Evolutionary conservation across 2,797 vertebrate genomes (phyloP), one percentile per base, ranked within the genome.

Genomic region (Tangara arthus): DNA sequence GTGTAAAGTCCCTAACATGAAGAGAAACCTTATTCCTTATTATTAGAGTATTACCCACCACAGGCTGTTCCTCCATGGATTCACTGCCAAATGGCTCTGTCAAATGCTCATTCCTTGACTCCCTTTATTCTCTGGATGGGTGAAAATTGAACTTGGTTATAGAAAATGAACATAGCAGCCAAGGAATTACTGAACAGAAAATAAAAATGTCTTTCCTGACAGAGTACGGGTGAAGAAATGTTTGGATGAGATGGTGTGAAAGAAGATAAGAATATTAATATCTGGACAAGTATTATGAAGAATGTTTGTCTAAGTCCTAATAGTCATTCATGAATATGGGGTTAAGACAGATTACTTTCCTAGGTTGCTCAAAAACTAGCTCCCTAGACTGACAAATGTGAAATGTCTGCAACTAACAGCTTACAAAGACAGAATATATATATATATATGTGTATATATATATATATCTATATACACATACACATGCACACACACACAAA

Each of bases 401-500:
- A 83, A 87, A 63, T 28, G 5, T 23, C 11, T 52, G 24, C 42
- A 75, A 77, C 35, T n/a, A 69, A 60, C 50, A 61, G 6, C 3
- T 87, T 61, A 21, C 6, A 87, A 47, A 56, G 24, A 26, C 27
- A 68, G 46, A 47, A 6, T 8, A 28, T 5, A 10, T 3, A 37
- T 14, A 5, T 8, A 14, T 11, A 15, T 8, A 10, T 35, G n/a
- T n/a, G n/a, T 3, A 37, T 14, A 5, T 8, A 9, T 12, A 9
- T 24, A 19, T 8, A 13, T 6, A 42, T 12, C 4, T 10, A 44
- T 5, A 20, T 0, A 6, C 1, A 50, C 1, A 44, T 3, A 23
- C 2, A 23, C 3, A 53, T 2, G 22, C 16, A 55, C 14, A 20
- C 21, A 75, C 19, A 55, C 14, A 20, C 21, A 75, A 55, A 47